phyloP scores from a whole-genome alignment of 2,797 vertebrate genomes.

The Trichosurus vulpecula region DNA sequence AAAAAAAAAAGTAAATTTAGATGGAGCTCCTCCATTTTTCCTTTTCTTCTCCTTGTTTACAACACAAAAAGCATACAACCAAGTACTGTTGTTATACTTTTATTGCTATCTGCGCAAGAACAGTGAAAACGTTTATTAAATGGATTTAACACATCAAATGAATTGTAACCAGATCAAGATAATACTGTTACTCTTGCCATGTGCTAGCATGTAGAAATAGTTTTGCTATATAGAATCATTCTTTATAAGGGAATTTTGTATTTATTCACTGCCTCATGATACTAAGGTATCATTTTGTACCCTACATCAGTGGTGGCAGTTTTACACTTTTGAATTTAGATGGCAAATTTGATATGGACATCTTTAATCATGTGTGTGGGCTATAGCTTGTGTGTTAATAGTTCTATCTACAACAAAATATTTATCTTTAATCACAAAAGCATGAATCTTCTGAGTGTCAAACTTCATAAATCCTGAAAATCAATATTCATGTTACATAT shows the following conservation, averaged over 20 bases:
- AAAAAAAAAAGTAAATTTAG: not conserved
- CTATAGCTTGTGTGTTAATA: not conserved
- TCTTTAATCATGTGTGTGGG: not conserved
- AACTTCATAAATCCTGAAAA: not conserved
- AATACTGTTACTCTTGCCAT: not conserved
- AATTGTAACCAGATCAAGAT: not conserved
- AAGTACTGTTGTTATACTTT: not conserved
- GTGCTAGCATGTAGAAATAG: not conserved
- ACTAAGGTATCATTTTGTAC: not conserved
- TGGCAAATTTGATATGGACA: not conserved
- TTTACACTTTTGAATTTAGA: not conserved
- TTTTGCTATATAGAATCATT: not conserved
- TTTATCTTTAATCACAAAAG: not conserved
- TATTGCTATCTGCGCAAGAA: not conserved
- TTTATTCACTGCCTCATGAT: not conserved
- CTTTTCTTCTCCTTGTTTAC: not conserved
- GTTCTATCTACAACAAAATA: not conserved
- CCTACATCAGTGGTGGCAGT: not conserved
- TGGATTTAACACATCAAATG: not conserved
- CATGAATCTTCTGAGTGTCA: not conserved
- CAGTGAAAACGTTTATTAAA: not conserved
- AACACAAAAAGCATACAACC: not conserved
- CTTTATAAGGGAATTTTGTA: not conserved
- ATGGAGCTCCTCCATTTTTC: not conserved
- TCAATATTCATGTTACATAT: not conserved